These are phyloP conservation scores for Morone chrysops DNA, from an alignment of 2,113 vertebrate species.

Conservation along the genomic window DNA sequence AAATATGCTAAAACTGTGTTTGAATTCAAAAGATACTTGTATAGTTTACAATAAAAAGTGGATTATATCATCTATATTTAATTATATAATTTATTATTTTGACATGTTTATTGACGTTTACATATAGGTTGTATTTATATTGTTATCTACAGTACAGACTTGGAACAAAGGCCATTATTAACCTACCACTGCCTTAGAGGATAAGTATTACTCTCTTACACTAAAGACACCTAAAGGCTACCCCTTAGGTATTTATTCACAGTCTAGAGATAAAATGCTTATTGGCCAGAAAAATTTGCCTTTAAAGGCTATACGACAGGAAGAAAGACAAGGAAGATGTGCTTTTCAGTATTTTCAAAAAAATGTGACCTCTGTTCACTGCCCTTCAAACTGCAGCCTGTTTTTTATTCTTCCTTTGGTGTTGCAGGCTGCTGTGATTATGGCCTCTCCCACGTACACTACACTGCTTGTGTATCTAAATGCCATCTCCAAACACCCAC, in stretches of 20 bases:
- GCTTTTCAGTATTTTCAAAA: constrained; percentile 1
- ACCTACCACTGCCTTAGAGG: neutral
- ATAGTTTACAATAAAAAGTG: no score
- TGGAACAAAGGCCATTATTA: neutral
- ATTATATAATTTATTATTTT: neutral
- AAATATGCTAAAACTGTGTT: neutral
- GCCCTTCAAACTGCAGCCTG: constrained; percentile 56
- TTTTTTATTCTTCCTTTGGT: constrained; percentile 64
- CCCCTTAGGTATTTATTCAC: neutral
- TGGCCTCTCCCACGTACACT: constrained; percentile 41
- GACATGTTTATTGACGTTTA: neutral
- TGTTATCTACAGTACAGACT: neutral
- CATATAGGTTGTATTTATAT: no score
- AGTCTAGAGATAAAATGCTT: constrained; percentile 23
- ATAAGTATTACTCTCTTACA: neutral
- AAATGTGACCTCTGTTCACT: constrained; percentile 62
- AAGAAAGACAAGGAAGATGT: neutral
- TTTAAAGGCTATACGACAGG: neutral
- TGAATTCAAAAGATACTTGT: neutral
- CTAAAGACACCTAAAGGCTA: neutral
- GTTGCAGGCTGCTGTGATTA: constrained; percentile 71
- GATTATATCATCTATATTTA: no score
- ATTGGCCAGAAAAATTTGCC: neutral
- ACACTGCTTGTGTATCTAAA: constrained; percentile 58
- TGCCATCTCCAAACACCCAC: constrained; percentile 54